Conservation (phyloP, 2,113 vertebrate genomes). For the Gulo gulo region DNA sequence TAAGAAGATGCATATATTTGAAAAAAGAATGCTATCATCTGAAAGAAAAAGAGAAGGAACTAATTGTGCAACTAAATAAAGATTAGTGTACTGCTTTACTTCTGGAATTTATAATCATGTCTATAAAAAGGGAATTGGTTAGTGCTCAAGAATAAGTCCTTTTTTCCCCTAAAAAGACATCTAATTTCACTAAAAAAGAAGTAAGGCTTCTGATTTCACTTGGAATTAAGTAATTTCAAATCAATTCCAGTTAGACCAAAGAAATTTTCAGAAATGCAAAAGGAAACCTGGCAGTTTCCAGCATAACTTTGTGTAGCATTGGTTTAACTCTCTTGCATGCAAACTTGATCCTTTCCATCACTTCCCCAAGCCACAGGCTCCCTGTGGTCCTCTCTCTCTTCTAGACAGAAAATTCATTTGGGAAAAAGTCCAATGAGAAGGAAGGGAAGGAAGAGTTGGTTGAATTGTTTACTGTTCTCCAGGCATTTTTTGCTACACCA, state of each 20-base stretch:
- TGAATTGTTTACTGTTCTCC: not conserved
- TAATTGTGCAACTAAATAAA: not conserved
- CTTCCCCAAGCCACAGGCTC: not conserved
- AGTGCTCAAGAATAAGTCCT: not conserved
- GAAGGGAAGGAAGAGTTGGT: not conserved
- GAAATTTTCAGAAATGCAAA: slow-evolving; percentile 19
- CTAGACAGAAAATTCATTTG: not conserved
- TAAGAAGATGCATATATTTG: not conserved
- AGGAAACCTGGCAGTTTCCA: not conserved
- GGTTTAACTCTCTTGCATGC: not conserved
- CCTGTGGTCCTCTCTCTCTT: not conserved
- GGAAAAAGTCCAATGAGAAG: not conserved
- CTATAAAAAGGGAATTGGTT: not conserved
- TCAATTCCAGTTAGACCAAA: not conserved
- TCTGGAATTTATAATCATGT: not conserved
- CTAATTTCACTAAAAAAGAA: not conserved
- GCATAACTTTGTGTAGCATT: not conserved
- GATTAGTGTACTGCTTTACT: not conserved
- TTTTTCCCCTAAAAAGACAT: not conserved
- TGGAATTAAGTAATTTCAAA: slow-evolving; percentile 20
- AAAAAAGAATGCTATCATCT: not conserved
- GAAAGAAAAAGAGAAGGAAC: not conserved
- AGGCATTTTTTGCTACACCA: not conserved
- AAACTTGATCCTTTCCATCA: not conserved
- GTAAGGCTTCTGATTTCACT: not conserved